These are phyloP conservation scores for Drosophila testacea DNA, from an alignment of 2,888 invertebrate genomes.

Conservation along the genomic window DNA sequence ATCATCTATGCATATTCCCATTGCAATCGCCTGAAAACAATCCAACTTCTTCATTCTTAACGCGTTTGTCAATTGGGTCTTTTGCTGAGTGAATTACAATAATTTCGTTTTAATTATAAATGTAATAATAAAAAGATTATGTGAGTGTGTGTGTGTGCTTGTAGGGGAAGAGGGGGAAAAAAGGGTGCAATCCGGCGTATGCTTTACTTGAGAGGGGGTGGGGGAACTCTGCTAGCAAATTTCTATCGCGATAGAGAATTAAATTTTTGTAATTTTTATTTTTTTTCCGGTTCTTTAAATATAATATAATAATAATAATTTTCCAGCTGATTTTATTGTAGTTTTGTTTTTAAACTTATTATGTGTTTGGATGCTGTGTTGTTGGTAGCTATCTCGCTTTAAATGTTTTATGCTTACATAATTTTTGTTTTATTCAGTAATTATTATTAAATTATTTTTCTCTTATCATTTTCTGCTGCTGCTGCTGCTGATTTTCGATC, in stretches of 20 bases:
- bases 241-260: slow-evolving; percentile 53
- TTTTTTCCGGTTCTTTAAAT: slow-evolving; percentile 79
- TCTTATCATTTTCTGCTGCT: slow-evolving; percentile 33
- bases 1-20: slow-evolving; percentile 8
- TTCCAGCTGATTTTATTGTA: slow-evolving; percentile 79
- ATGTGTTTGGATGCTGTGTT: slow-evolving; percentile 76
- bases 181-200: slow-evolving; percentile 4
- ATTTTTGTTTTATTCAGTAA: slow-evolving; percentile 69
- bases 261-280: slow-evolving; percentile 78
- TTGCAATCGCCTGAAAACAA: not conserved
- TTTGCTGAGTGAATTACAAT: slow-evolving; percentile 36
- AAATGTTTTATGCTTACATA: slow-evolving; percentile 79
- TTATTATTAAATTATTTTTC: slow-evolving; percentile 78
- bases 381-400: slow-evolving; percentile 76
- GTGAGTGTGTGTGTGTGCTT: slow-evolving; percentile 47
- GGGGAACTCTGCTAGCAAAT: slow-evolving; percentile 26
- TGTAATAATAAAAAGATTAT: slow-evolving; percentile 50
- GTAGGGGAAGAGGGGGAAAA: slow-evolving; percentile 1
- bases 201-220: not conserved
- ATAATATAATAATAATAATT: slow-evolving; percentile 80
- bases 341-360: slow-evolving; percentile 81
- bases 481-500: slow-evolving; percentile 46
- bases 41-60: slow-evolving; percentile 34
- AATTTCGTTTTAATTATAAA: slow-evolving; percentile 72
- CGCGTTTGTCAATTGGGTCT: slow-evolving; percentile 6